Percentiles rank a stretch among this genome's conserved stretches.
Conservation (phyloP, 2,797 vertebrate species). For the Jordanella pulchra region DNA sequence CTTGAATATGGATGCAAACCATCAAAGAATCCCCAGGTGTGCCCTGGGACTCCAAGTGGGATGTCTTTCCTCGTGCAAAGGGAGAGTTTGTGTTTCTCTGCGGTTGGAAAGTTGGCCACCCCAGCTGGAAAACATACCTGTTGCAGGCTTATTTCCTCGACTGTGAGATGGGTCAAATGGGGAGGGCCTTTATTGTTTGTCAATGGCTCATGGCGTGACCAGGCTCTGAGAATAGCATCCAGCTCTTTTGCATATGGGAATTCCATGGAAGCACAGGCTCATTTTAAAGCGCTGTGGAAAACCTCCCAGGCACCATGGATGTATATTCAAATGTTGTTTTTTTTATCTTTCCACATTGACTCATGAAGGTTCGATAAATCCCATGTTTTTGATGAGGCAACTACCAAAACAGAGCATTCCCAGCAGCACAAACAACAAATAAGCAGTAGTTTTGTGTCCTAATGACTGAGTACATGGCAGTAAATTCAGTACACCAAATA, state of each 20-base stretch:
- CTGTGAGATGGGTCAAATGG: conserved; percentile 42
- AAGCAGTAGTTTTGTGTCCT: not conserved
- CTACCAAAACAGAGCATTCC: conserved; percentile 16
- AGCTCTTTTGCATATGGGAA: conserved; percentile 77
- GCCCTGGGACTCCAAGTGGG: conserved; percentile 1
- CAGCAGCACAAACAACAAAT: not conserved
- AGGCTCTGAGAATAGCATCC: conserved; percentile 45
- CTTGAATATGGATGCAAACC: conserved; percentile 44
- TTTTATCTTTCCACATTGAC: conserved; percentile 69
- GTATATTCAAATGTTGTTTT: conserved; percentile 75
- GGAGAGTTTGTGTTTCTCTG: conserved; percentile 38
- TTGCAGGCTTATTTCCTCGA: conserved; percentile 59
- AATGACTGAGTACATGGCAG: not conserved
- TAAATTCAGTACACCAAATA: not conserved
- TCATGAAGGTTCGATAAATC: conserved; percentile 48
- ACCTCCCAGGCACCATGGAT: conserved; percentile 44
- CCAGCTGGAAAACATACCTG: conserved; percentile 57
- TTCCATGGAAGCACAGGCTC: conserved; percentile 72
- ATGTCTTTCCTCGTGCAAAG: conserved; percentile 48
- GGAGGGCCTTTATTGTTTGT: conserved; percentile 29
- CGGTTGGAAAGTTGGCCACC: conserved; percentile 60
- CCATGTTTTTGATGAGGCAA: conserved; percentile 46
- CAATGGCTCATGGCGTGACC: conserved; percentile 20
- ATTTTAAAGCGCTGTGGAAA: conserved; percentile 66
- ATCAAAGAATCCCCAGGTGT: conserved; percentile 47